phyloP scores from a whole-genome alignment of 2,113 vertebrate species.

The Corydoras sp. region DNA sequence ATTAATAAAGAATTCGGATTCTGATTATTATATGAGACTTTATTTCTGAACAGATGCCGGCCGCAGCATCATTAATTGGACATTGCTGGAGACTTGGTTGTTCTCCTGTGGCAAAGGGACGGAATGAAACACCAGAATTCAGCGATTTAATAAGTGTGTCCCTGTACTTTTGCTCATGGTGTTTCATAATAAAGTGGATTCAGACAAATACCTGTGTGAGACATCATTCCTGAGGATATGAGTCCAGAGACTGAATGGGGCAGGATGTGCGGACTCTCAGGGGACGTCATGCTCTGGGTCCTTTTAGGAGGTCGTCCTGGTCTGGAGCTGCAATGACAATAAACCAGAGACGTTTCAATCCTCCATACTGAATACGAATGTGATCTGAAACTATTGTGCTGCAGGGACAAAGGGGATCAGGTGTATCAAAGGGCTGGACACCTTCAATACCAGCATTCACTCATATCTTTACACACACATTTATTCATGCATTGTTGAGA shows the following conservation, averaged over 20 bases:
- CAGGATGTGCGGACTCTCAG: conserved; percentile 90
- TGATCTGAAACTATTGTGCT: conserved; percentile 32
- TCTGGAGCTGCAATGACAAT: conserved; percentile 79
- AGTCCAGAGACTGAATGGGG: conserved; percentile 87
- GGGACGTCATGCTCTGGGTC: conserved; percentile 88
- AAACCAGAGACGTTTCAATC: conserved; percentile 20
- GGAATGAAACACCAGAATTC: too few relatives aligned
- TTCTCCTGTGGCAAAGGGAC: too few relatives aligned
- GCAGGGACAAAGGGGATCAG: conserved; percentile 38
- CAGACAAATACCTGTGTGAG: conserved; percentile 82
- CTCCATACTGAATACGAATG: conserved; percentile 17
- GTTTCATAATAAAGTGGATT: neutral
- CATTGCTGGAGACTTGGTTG: too few relatives aligned
- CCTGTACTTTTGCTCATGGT: too few relatives aligned
- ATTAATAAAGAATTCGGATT: too few relatives aligned
- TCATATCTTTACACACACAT: neutral
- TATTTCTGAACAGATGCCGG: too few relatives aligned
- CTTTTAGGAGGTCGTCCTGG: conserved; percentile 97
- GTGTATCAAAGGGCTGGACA: conserved; percentile 32
- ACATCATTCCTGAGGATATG: conserved; percentile 94
- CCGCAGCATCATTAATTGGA: too few relatives aligned
- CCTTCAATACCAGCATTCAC: conserved; percentile 22
- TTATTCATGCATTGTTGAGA: conserved; percentile 1
- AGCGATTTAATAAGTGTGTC: too few relatives aligned
- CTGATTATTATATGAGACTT: too few relatives aligned